These are phyloP conservation scores for Girardia tigrina DNA, from an alignment of 2,888 invertebrate species.

Conservation along the genomic window DNA sequence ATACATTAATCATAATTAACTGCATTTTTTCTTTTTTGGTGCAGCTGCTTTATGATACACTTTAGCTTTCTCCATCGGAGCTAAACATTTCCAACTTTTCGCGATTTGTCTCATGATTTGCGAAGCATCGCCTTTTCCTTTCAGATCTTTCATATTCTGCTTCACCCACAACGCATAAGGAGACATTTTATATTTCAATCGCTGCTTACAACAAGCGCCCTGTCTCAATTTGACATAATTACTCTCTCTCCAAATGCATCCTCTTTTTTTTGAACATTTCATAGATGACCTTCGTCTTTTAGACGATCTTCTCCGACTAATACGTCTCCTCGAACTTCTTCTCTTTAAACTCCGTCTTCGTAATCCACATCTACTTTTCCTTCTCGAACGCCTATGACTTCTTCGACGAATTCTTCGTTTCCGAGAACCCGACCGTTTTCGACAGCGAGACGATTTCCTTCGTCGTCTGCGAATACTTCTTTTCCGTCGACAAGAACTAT, in stretches of 20 bases:
- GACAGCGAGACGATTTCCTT: neutral
- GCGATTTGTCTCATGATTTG: neutral
- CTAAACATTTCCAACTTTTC: slow-evolving; percentile 20
- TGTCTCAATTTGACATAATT: neutral
- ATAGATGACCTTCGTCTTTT: neutral
- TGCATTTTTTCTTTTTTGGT: slow-evolving; percentile 2
- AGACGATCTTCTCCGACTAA: neutral
- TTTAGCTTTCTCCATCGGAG: neutral
- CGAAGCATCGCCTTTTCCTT: neutral
- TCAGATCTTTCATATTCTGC: slow-evolving; percentile 6
- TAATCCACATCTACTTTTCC: too few relatives aligned
- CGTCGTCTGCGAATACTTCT: neutral
- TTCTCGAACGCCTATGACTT: neutral
- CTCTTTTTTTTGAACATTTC: neutral
- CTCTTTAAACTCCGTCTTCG: too few relatives aligned
- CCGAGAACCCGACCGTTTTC: neutral
- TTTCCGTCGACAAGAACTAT: slow-evolving; percentile 7
- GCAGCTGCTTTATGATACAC: neutral
- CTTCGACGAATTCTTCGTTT: neutral
- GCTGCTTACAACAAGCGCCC: neutral
- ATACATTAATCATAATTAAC: neutral
- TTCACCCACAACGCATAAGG: neutral
- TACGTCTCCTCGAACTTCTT: neutral
- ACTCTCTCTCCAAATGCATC: neutral
- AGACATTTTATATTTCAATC: neutral